Evolutionary conservation across 2,113 vertebrate species (phyloP).

Genomic region (Ictalurus furcatus): DNA sequence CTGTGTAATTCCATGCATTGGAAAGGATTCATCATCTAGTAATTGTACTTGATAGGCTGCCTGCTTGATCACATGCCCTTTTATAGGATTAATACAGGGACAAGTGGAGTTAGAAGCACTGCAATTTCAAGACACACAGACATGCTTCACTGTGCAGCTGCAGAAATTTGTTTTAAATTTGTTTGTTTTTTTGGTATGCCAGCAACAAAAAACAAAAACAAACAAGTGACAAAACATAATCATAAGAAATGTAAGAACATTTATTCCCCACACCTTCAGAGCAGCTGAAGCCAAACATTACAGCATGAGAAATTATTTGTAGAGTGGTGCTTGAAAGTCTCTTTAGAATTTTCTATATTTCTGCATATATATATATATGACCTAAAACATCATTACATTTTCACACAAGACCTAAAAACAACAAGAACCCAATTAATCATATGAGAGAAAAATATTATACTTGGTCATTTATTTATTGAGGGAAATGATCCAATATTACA

Average conservation of each 20-base stretch:
- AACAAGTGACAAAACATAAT: constrained; percentile 44
- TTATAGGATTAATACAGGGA: constrained; percentile 1
- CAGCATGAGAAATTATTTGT: background rate
- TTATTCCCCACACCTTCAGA: background rate
- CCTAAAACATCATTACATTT: too few species aligned
- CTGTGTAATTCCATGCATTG: background rate
- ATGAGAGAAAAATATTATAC: too few species aligned
- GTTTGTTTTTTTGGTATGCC: background rate
- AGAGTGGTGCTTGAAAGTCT: too few species aligned
- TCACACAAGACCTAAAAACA: too few species aligned
- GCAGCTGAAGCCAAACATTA: background rate
- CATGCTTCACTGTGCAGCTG: constrained; percentile 62
- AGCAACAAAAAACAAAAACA: constrained; percentile 57
- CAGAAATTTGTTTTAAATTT: constrained; percentile 53
- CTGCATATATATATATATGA: too few species aligned
- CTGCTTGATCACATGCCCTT: background rate
- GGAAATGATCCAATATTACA: too few species aligned
- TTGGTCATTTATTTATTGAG: too few species aligned
- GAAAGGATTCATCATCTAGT: background rate
- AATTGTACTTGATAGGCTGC: constrained; percentile 14
- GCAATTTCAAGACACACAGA: constrained; percentile 58
- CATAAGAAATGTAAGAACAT: constrained; percentile 31
- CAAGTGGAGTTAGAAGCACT: constrained; percentile 47
- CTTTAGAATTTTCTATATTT: too few species aligned
- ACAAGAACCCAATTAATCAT: too few species aligned